A percentile compares a stretch with the other conserved stretches of the same genome.
Conservation (phyloP, 2,113 vertebrate genomes). For the Tringa solitaria region DNA sequence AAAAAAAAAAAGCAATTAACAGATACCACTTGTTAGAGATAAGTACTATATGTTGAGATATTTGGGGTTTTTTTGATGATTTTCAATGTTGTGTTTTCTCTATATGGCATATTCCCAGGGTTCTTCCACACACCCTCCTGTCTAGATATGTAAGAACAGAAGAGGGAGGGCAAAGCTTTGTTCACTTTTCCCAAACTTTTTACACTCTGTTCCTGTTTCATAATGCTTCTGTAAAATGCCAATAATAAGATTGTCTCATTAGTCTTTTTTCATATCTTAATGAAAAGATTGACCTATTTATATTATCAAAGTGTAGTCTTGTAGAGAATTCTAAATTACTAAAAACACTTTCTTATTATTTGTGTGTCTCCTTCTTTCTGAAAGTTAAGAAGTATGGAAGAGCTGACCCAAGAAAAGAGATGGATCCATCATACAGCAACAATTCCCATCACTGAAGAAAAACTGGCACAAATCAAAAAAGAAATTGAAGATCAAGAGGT, state of each 20-base stretch:
- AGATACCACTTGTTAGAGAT: background rate
- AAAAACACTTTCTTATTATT: background rate
- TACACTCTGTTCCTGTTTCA: background rate
- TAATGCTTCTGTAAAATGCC: background rate
- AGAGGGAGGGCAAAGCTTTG: background rate
- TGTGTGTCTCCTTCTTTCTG: background rate
- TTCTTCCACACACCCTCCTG: background rate
- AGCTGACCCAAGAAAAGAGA: constrained; percentile 72
- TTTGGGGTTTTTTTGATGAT: background rate
- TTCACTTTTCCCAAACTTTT: background rate
- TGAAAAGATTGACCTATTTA: background rate
- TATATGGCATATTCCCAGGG: background rate
- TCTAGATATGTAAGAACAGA: background rate
- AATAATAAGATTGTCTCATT: background rate
- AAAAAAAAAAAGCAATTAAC: background rate
- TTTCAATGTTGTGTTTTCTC: background rate
- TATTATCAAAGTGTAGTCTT: background rate
- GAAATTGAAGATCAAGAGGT: constrained; percentile 89
- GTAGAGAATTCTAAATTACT: background rate
- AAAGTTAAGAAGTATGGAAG: constrained; percentile 83
- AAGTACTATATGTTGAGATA: background rate
- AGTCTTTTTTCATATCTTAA: background rate
- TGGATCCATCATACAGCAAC: constrained; percentile 54
- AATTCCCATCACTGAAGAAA: constrained; percentile 74
- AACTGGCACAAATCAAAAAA: constrained; percentile 81